Evolutionary conservation across 2,113 vertebrate genomes (phyloP).

Genomic region (Trogon surrucura): DNA sequence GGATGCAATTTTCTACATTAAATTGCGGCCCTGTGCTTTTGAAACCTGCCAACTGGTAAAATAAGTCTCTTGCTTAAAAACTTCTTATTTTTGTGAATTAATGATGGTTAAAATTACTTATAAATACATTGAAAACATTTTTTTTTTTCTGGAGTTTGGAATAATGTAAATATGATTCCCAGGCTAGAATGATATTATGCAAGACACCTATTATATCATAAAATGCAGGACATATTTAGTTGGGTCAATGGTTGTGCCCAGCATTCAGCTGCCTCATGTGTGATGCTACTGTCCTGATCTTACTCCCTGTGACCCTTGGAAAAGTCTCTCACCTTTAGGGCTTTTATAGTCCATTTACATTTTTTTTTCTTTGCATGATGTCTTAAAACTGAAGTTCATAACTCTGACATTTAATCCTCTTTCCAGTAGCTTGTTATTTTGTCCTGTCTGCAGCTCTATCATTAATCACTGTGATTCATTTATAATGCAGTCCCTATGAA

Average conservation of each 20-base stretch:
- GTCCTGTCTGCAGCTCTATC: not conserved
- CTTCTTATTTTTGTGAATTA: not conserved
- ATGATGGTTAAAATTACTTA: not conserved
- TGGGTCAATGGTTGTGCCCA: not conserved
- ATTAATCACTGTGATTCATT: not conserved
- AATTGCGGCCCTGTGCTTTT: not conserved
- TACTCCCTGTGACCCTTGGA: not conserved
- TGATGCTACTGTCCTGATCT: not conserved
- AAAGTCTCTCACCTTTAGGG: not conserved
- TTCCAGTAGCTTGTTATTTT: not conserved
- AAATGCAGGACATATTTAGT: not conserved
- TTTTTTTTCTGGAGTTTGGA: not conserved
- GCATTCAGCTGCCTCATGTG: accelerated
- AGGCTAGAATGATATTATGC: not conserved
- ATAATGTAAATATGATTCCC: not conserved
- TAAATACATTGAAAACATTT: not conserved
- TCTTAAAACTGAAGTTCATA: not conserved
- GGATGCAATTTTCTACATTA: not conserved
- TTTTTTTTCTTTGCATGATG: not conserved
- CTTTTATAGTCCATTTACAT: not conserved
- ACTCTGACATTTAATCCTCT: not conserved
- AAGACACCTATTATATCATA: not conserved
- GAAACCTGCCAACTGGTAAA: not conserved
- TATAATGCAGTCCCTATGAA: not conserved
- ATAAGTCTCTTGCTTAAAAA: not conserved